phyloP scores from a whole-genome alignment of 2,113 vertebrate genomes.

The Pygoscelis adeliae region DNA sequence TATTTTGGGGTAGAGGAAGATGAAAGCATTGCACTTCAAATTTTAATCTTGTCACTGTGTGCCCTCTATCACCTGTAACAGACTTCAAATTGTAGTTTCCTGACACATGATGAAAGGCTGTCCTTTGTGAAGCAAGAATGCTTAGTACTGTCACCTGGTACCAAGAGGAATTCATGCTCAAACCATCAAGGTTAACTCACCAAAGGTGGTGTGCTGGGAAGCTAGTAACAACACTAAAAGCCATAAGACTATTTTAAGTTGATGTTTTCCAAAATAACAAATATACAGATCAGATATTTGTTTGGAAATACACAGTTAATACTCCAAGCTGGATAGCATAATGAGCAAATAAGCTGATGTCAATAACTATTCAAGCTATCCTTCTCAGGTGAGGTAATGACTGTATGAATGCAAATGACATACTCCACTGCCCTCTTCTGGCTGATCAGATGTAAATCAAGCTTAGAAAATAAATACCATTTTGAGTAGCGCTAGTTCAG shows the following conservation, averaged over 20 bases:
- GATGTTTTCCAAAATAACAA: background rate
- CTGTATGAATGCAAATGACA: fast-evolving
- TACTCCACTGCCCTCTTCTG: conserved; percentile 41
- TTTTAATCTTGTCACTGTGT: background rate
- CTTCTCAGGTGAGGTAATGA: background rate
- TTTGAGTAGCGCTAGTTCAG: background rate
- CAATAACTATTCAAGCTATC: background rate
- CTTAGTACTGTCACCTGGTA: background rate
- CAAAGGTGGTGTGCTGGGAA: background rate
- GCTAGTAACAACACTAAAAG: background rate
- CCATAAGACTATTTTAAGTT: background rate
- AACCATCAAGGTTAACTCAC: background rate
- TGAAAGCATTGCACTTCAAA: background rate
- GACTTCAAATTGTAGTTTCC: background rate
- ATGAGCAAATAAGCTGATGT: background rate
- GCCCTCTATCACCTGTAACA: fast-evolving
- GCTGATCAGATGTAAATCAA: background rate
- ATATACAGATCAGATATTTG: fast-evolving
- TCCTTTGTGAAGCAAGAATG: background rate
- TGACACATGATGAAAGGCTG: background rate
- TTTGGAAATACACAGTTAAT: background rate
- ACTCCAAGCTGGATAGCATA: background rate
- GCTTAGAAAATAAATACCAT: background rate
- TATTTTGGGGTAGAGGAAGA: background rate
- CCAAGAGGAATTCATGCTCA: background rate